Evolutionary conservation across 2,797 vertebrate genomes (phyloP).

Genomic region (Pelodytes ibericus): DNA sequence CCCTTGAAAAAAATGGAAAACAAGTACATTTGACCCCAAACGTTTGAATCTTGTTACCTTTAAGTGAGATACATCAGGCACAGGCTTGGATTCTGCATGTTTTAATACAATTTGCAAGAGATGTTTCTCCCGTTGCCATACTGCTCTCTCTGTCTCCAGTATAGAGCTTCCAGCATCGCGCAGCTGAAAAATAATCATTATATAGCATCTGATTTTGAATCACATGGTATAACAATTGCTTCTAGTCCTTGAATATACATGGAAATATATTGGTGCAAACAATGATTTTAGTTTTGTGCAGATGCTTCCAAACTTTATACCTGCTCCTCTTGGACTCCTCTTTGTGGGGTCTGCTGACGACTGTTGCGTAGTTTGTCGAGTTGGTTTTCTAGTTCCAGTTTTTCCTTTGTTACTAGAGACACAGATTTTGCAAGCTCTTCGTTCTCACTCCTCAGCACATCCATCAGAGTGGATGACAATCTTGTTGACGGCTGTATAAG

Average conservation of each 20-base stretch:
- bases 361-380: conserved; percentile 71
- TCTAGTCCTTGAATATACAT: too few species aligned
- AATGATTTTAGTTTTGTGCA: too few species aligned
- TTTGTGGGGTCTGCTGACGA: conserved; percentile 61
- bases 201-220: too few species aligned
- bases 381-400: conserved; percentile 70
- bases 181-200: too few species aligned
- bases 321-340: conserved; percentile 22
- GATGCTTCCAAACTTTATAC: not conserved
- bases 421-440: conserved; percentile 70
- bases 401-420: conserved; percentile 71
- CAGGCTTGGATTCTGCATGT: conserved; percentile 71
- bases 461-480: conserved; percentile 66
- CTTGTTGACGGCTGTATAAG: conserved; percentile 57
- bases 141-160: conserved; percentile 63
- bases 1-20: too few species aligned
- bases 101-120: conserved; percentile 60
- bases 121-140: conserved; percentile 67
- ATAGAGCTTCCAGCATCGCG: conserved; percentile 39
- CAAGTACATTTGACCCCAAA: too few species aligned
- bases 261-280: too few species aligned
- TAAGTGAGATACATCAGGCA: conserved; percentile 63
- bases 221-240: too few species aligned
- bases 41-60: conserved; percentile 77
- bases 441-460: conserved; percentile 77